These are phyloP conservation scores for Rissa tridactyla DNA, from an alignment of 2,113 vertebrate species.

Conservation along the genomic window DNA sequence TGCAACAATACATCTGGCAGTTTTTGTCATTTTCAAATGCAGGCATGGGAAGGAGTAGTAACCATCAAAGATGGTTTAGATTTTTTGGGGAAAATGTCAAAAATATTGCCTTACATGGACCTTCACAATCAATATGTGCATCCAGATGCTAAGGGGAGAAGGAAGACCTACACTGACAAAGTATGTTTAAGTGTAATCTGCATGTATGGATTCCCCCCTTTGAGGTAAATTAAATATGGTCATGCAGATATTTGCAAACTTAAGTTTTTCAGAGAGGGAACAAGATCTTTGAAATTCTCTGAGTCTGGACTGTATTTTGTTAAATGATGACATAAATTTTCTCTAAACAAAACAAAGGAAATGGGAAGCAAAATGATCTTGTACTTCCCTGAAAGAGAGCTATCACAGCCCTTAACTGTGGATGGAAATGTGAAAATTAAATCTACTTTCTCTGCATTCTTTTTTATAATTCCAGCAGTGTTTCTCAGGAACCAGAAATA, in stretches of 20 bases:
- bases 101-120: background rate
- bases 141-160: background rate
- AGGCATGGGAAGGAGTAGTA: background rate
- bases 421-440: background rate
- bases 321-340: background rate
- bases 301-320: background rate
- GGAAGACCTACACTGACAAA: constrained; percentile 19
- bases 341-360: background rate
- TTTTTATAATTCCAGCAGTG: background rate
- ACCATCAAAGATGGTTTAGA: background rate
- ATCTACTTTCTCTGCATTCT: background rate
- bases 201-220: background rate
- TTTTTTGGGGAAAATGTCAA: background rate
- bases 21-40: background rate
- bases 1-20: background rate
- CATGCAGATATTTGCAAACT: background rate
- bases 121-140: background rate
- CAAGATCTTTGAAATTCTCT: background rate
- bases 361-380: background rate
- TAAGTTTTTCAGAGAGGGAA: background rate
- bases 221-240: background rate
- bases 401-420: background rate
- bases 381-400: background rate
- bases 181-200: constrained; percentile 29
- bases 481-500: background rate